Percentiles rank a stretch among this genome's conserved stretches.
These are phyloP conservation scores for Dioctria rufipes DNA, from an alignment of 2,888 invertebrate genomes.

Conservation along the genomic window DNA sequence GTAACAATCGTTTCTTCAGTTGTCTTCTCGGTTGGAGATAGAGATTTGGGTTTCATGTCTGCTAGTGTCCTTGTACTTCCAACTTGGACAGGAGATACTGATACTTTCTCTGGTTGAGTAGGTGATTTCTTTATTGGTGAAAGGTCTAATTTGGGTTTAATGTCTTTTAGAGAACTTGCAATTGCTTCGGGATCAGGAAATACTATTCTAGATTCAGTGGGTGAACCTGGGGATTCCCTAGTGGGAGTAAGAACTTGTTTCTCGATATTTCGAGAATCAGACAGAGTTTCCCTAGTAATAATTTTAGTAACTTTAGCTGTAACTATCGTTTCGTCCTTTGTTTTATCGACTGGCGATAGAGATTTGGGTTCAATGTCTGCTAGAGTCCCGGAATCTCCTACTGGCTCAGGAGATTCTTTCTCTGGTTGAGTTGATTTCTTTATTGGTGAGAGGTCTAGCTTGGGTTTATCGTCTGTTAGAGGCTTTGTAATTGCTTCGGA, in stretches of 20 bases:
- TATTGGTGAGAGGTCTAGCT: conserved; percentile 5
- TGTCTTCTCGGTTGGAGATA: not conserved
- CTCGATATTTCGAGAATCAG: too few species aligned
- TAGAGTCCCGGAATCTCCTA: not conserved
- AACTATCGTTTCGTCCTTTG: not conserved
- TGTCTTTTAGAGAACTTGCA: too few species aligned
- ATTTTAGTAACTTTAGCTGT: not conserved
- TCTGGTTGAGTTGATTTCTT: not conserved
- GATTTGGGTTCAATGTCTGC: not conserved
- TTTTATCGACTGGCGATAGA: not conserved
- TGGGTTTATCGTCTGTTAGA: not conserved
- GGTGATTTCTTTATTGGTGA: too few species aligned
- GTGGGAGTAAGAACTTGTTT: too few species aligned
- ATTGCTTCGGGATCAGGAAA: too few species aligned
- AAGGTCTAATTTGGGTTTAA: too few species aligned
- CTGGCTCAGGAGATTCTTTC: too few species aligned
- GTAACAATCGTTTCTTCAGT: not conserved
- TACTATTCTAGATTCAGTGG: too few species aligned
- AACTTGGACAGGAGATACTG: too few species aligned
- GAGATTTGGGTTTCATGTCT: not conserved
- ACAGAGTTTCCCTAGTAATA: too few species aligned
- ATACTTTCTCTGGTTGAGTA: too few species aligned
- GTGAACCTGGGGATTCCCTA: too few species aligned
- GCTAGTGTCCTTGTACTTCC: not conserved
- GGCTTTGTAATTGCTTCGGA: not conserved